A percentile compares a stretch with the other conserved stretches of the same genome.
Evolutionary conservation across 2,113 vertebrate species (phyloP).

Genomic region (Pseudonaja textilis): DNA sequence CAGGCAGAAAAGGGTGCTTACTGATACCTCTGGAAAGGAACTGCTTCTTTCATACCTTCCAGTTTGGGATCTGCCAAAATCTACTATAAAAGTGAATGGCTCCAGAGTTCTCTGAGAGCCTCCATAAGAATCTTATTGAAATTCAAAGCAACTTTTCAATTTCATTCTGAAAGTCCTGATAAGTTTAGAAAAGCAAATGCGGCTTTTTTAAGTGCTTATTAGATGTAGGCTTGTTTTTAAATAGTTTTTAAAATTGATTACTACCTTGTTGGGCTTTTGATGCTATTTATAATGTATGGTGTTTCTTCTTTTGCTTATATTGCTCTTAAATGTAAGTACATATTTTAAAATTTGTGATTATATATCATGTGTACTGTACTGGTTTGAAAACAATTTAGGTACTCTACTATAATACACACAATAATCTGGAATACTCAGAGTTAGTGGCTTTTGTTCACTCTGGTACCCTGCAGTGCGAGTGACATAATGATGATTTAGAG

Average conservation of each 20-base stretch:
- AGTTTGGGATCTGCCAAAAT: not conserved
- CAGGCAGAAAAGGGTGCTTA: constrained; percentile 17
- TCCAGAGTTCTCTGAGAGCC: not conserved
- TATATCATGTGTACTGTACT: not conserved
- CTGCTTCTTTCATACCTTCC: constrained; percentile 12
- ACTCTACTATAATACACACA: not conserved
- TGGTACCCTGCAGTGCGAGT: not conserved
- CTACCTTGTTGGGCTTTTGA: not conserved
- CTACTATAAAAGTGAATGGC: constrained; percentile 8
- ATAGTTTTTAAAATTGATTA: not conserved
- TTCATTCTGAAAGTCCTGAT: constrained; percentile 14
- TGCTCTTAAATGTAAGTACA: not conserved
- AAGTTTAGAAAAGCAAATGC: not conserved
- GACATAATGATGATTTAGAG: not conserved
- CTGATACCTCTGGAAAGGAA: constrained; percentile 38
- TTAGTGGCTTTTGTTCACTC: not conserved
- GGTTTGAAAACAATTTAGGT: not conserved
- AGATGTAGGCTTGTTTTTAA: not conserved
- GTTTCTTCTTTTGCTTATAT: not conserved
- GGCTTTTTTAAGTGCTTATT: not conserved
- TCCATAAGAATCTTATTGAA: not conserved
- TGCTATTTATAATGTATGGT: not conserved
- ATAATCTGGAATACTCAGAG: not conserved
- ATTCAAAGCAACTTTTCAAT: constrained; percentile 26
- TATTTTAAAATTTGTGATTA: not conserved